phyloP scores from a whole-genome alignment of 2,888 invertebrate species.

The Chloroclysta siterata region DNA sequence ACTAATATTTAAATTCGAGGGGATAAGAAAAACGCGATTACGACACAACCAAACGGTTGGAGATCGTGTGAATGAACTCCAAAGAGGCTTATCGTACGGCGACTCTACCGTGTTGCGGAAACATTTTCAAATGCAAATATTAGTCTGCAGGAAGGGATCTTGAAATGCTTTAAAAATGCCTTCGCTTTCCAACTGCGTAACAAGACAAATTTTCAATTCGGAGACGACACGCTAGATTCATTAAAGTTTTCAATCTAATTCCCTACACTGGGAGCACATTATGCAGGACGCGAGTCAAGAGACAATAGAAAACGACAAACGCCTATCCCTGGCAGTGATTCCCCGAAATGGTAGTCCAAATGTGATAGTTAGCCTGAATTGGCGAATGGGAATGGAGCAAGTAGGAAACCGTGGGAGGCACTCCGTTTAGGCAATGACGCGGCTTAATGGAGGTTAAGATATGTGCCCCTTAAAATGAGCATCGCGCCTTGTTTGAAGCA shows the following conservation, averaged over 20 bases:
- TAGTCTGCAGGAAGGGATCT: slow-evolving; percentile 39
- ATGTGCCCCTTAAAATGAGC: slow-evolving; percentile 72
- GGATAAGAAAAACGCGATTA: slow-evolving; percentile 48
- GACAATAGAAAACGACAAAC: slow-evolving; percentile 47
- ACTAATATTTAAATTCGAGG: slow-evolving; percentile 17
- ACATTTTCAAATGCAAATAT: slow-evolving; percentile 54
- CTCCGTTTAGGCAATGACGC: slow-evolving; percentile 65
- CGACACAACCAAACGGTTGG: slow-evolving; percentile 38
- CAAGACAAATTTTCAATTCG: slow-evolving; percentile 13
- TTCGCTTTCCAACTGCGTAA: slow-evolving; percentile 10
- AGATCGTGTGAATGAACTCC: slow-evolving; percentile 63
- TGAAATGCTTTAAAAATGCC: slow-evolving; percentile 32
- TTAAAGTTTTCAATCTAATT: slow-evolving; percentile 12
- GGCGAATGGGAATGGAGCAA: slow-evolving; percentile 55
- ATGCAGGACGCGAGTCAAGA: slow-evolving; percentile 32
- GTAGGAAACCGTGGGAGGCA: slow-evolving; percentile 75
- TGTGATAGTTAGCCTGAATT: slow-evolving; percentile 68
- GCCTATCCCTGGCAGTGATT: slow-evolving; percentile 52
- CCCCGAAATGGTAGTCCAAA: slow-evolving; percentile 51
- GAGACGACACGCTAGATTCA: slow-evolving; percentile 14
- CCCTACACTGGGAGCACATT: slow-evolving; percentile 43
- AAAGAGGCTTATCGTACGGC: slow-evolving; percentile 63
- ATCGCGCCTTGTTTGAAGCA: slow-evolving; percentile 69
- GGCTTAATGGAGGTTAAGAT: slow-evolving; percentile 81
- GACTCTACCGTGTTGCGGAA: slow-evolving; percentile 54